A percentile compares a stretch with the other conserved stretches of the same genome.
Conservation (phyloP, 2,113 vertebrate genomes). For the Aphyosemion australe region DNA sequence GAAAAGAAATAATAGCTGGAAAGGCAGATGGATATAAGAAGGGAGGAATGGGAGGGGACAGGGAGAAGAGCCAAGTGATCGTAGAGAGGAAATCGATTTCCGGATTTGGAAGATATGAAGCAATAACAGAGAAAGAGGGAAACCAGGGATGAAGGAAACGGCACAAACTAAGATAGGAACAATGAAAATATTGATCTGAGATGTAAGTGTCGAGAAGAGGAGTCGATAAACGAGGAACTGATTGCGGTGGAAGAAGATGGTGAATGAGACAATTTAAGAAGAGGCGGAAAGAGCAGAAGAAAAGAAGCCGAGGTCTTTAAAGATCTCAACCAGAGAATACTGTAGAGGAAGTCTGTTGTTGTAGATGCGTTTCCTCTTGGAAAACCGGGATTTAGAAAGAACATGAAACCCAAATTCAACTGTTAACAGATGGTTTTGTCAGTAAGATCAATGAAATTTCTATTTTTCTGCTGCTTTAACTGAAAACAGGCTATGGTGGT, state of each 20-base stretch:
- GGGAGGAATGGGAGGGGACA: conserved; percentile 3
- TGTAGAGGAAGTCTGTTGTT: too few relatives aligned
- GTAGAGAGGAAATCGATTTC: conserved; percentile 31
- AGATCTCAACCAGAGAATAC: too few relatives aligned
- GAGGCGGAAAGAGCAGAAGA: too few relatives aligned
- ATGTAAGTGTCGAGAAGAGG: conserved; percentile 9
- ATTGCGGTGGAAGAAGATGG: neutral
- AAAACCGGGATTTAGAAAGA: too few relatives aligned
- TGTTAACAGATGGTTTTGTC: too few relatives aligned
- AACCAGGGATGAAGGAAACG: conserved; percentile 4
- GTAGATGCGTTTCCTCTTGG: too few relatives aligned
- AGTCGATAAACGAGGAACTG: conserved; percentile 12
- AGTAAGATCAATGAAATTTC: too few relatives aligned
- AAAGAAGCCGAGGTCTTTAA: too few relatives aligned
- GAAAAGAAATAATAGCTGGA: neutral
- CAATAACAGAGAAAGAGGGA: neutral
- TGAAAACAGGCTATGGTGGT: too few relatives aligned
- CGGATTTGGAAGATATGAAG: conserved; percentile 18
- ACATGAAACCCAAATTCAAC: too few relatives aligned
- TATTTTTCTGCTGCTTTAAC: too few relatives aligned
- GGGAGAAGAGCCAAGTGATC: conserved; percentile 1
- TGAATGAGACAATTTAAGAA: neutral
- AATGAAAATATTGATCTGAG: conserved; percentile 42
- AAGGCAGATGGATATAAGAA: neutral
- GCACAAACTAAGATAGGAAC: conserved; percentile 4